These are phyloP conservation scores for Siphamia tubifer DNA, from an alignment of 2,113 vertebrate genomes.

Conservation along the genomic window DNA sequence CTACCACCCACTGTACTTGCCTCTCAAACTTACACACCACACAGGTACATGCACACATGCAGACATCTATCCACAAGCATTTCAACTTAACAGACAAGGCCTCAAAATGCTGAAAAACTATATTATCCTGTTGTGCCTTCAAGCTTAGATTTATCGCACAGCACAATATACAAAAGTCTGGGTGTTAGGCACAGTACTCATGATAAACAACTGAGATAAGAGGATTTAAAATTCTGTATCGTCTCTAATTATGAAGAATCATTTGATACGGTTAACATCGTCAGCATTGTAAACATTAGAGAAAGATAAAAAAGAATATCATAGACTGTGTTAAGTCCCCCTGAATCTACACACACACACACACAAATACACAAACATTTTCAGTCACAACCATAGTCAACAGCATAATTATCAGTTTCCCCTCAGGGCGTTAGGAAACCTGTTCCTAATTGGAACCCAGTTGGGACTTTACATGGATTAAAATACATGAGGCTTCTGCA, in stretches of 20 bases:
- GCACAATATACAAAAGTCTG: neutral
- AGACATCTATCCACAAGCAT: neutral
- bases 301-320: conserved; percentile 59
- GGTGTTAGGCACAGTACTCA: conserved; percentile 9
- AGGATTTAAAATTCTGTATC: conserved; percentile 48
- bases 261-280: conserved; percentile 63
- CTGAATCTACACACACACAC: conserved; percentile 19
- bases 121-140: conserved; percentile 14
- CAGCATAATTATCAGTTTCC: conserved; percentile 81
- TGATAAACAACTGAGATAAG: conserved; percentile 57
- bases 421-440: conserved; percentile 76
- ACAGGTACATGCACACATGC: no score
- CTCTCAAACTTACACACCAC: neutral
- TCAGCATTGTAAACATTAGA: conserved; percentile 70
- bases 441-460: conserved; percentile 82
- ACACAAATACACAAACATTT: conserved; percentile 41
- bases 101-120: conserved; percentile 10
- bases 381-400: conserved; percentile 73
- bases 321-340: conserved; percentile 56
- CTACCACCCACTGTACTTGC: conserved; percentile 11
- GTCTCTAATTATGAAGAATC: conserved; percentile 69
- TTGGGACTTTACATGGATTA: conserved; percentile 80
- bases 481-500: conserved; percentile 78
- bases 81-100: conserved; percentile 11
- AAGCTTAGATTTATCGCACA: neutral